Conservation (phyloP, 1,140 invertebrate species). For the Drosophila virilis region DNA sequence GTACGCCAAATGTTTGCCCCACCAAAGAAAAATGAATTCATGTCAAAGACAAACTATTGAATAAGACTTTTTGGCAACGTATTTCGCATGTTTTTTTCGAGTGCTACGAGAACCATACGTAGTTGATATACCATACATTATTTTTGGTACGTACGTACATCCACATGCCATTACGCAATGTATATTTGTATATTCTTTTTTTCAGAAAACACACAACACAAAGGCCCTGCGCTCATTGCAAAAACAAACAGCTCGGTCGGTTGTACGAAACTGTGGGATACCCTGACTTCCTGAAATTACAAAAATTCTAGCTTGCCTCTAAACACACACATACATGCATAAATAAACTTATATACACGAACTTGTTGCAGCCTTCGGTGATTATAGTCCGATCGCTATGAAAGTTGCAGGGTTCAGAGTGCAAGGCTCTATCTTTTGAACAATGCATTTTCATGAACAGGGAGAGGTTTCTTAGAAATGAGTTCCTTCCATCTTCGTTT, state of each 20-base stretch:
- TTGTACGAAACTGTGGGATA: no score
- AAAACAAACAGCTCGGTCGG: background rate
- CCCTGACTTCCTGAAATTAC: no score
- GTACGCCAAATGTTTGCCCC: slow-evolving; percentile 53
- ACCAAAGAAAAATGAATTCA: slow-evolving; percentile 73
- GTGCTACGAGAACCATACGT: slow-evolving; percentile 25
- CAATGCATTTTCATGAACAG: no score
- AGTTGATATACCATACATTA: slow-evolving; percentile 33
- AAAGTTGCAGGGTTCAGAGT: no score
- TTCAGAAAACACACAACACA: slow-evolving; percentile 32
- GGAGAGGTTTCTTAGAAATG: no score
- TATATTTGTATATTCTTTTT: slow-evolving; percentile 52
- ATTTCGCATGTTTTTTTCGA: slow-evolving; percentile 48
- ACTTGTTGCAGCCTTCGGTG: no score
- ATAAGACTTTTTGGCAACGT: slow-evolving; percentile 78
- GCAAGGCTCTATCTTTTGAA: no score
- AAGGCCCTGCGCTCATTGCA: slow-evolving; percentile 22
- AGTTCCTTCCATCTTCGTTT: no score
- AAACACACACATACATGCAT: no score
- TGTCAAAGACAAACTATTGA: slow-evolving; percentile 82
- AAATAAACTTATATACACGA: no score
- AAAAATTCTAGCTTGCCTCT: no score
- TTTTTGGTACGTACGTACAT: slow-evolving; percentile 19
- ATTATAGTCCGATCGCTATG: no score
- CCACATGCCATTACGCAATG: slow-evolving; percentile 67